These are phyloP conservation scores for Heterodera carotae DNA, from an alignment of 1,140 invertebrate genomes.

Conservation along the genomic window DNA sequence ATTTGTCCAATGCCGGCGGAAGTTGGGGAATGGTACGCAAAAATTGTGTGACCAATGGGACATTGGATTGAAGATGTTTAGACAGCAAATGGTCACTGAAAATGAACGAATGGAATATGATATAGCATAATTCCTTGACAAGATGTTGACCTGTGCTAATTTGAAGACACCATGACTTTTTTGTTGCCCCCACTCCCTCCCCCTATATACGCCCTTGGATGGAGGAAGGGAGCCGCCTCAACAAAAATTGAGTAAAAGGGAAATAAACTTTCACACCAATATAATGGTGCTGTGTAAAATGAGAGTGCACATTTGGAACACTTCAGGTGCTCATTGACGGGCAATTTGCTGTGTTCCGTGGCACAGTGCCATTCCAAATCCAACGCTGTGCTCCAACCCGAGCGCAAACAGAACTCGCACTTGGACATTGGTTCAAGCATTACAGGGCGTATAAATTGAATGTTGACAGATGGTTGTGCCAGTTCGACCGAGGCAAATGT, in stretches of 20 bases:
- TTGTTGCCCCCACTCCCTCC: no score
- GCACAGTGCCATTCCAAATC: constrained; percentile 13
- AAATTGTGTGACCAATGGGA: neutral
- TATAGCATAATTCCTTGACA: no score
- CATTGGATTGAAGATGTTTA: neutral
- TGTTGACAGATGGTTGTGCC: neutral
- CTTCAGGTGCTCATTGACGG: neutral
- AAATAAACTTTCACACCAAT: neutral
- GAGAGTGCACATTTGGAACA: neutral
- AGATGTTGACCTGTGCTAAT: no score
- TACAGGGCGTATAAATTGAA: neutral
- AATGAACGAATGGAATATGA: neutral
- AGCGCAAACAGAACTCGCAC: neutral
- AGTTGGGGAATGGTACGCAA: neutral
- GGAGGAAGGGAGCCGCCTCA: no score
- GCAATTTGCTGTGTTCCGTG: neutral
- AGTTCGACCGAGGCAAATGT: neutral
- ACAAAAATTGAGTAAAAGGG: no score
- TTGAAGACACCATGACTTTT: no score
- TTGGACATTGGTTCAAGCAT: neutral
- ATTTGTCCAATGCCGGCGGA: constrained; percentile 4
- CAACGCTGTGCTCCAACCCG: neutral
- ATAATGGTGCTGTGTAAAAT: neutral
- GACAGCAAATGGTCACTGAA: constrained; percentile 16
- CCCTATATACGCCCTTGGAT: no score